Conservation (phyloP, 2,113 vertebrate genomes). For the Gadus chalcogrammus region DNA sequence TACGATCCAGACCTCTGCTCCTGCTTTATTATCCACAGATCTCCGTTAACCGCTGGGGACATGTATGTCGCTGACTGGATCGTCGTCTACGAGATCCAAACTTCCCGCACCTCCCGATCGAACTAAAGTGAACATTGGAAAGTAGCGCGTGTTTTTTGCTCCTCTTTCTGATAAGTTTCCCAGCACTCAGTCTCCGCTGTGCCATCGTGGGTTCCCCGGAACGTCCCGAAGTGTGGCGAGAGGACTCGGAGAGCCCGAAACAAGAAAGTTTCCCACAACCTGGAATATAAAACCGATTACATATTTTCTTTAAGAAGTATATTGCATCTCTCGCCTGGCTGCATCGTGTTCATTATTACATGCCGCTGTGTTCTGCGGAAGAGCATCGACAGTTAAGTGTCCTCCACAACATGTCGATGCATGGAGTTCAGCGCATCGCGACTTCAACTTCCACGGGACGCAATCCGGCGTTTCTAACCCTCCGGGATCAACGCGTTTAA, state of each 20-base stretch:
- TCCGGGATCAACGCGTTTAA: no score
- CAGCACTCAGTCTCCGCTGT: no score
- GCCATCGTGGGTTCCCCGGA: neutral
- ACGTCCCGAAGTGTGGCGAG: constrained; percentile 16
- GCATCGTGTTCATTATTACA: constrained; percentile 5
- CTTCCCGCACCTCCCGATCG: neutral
- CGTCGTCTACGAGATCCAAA: neutral
- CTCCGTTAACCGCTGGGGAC: constrained; percentile 16
- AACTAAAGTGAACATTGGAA: no score
- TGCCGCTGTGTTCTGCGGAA: neutral
- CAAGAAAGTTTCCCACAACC: constrained; percentile 2
- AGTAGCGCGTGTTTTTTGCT: neutral
- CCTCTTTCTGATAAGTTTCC: constrained; percentile 33
- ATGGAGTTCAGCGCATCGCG: constrained; percentile 45
- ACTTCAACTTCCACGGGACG: no score
- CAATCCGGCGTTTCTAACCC: no score
- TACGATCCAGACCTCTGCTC: no score
- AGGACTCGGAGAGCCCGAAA: constrained; percentile 6
- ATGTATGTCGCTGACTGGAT: neutral
- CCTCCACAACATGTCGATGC: constrained; percentile 27
- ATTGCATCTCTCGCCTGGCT: constrained; percentile 17
- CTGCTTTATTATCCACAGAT: no score
- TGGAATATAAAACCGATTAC: neutral
- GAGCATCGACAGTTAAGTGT: neutral
- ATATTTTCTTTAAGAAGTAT: constrained; percentile 19